Conservation (phyloP, 2,113 vertebrate species). For the Oryzias curvinotus region DNA sequence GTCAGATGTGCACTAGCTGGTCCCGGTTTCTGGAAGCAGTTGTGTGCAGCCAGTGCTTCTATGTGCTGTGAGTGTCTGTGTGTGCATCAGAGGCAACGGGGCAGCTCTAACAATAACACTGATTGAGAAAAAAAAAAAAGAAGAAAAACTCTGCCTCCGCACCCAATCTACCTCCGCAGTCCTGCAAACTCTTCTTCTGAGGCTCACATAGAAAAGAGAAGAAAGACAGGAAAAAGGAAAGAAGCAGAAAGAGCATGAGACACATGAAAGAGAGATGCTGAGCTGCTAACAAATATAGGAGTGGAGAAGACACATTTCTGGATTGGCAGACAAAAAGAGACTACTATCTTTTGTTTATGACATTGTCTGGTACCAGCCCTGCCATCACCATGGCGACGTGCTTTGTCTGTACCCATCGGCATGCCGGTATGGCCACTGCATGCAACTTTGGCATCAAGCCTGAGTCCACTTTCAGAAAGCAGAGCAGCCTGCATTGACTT, state of each 20-base stretch:
- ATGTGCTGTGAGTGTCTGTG: conserved; percentile 11
- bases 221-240: conserved; percentile 24
- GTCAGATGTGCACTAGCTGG: conserved; percentile 23
- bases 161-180: conserved; percentile 67
- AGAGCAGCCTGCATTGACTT: conserved; percentile 48
- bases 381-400: conserved; percentile 44
- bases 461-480: conserved; percentile 56
- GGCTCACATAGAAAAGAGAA: conserved; percentile 43
- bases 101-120: conserved; percentile 57
- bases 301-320: conserved; percentile 36
- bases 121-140: conserved; percentile 50
- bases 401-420: conserved; percentile 43
- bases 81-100: conserved; percentile 58
- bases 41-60: neutral
- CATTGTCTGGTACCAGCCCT: conserved; percentile 37
- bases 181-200: conserved; percentile 64
- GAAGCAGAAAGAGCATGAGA: conserved; percentile 45
- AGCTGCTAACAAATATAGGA: conserved; percentile 54
- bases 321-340: conserved; percentile 27
- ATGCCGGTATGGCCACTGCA: conserved; percentile 37
- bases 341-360: conserved; percentile 48
- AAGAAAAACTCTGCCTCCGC: conserved; percentile 59
- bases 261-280: conserved; percentile 43
- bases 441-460: conserved; percentile 48
- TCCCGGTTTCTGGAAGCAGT: conserved; percentile 1